Conservation (phyloP, 2,888 invertebrate species). For the Acleris cristana region DNA sequence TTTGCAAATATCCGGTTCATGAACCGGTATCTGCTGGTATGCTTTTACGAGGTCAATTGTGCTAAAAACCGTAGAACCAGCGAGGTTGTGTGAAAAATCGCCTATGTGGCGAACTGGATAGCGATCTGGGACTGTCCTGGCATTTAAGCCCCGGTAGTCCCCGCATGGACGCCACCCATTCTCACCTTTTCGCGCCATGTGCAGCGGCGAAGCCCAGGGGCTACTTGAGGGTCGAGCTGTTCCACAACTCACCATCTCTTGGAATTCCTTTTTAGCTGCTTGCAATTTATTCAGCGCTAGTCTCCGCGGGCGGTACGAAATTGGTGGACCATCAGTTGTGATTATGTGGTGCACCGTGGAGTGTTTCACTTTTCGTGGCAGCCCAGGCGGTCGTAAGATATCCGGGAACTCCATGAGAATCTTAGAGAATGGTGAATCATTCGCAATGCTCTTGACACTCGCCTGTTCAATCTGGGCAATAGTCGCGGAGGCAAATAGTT, state of each 20-base stretch:
- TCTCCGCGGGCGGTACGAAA: constrained; percentile 38
- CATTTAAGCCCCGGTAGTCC: too few relatives aligned
- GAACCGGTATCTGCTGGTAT: too few relatives aligned
- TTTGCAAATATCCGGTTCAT: too few relatives aligned
- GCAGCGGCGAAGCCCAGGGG: constrained; percentile 48
- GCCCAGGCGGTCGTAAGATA: not conserved
- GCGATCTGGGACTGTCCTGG: not conserved
- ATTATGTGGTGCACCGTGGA: constrained; percentile 43
- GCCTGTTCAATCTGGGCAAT: not conserved
- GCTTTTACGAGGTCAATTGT: too few relatives aligned
- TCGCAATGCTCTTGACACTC: constrained; percentile 4
- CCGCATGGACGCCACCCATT: too few relatives aligned
- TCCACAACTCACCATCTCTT: constrained; percentile 42
- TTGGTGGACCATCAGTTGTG: constrained; percentile 36
- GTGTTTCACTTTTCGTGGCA: constrained; percentile 35
- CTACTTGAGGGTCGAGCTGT: constrained; percentile 42
- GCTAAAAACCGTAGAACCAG: constrained; percentile 2
- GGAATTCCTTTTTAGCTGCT: constrained; percentile 43
- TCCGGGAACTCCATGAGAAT: not conserved
- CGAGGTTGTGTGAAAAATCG: constrained; percentile 7
- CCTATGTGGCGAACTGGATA: constrained; percentile 10
- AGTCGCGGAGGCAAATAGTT: not conserved
- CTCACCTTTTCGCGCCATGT: constrained; percentile 38
- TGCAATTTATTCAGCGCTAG: constrained; percentile 41
- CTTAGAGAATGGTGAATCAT: not conserved